Conservation (phyloP, 2,113 vertebrate species). For the Orthochromis malagaraziensis region DNA sequence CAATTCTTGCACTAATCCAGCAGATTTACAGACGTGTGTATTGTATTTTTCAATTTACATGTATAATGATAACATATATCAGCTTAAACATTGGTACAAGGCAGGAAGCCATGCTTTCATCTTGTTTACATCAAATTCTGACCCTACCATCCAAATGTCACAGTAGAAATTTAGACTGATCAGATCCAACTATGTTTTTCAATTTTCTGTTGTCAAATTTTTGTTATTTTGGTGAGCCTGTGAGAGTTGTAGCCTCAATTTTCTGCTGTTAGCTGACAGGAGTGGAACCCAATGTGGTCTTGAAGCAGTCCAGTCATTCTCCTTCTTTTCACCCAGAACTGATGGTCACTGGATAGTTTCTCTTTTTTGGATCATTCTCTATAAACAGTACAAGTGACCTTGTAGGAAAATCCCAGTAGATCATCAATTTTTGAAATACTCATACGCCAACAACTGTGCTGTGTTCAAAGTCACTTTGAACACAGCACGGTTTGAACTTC, state of each 20-base stretch:
- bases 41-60: neutral
- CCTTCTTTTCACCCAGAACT: neutral
- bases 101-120: neutral
- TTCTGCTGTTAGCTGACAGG: neutral
- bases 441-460: neutral
- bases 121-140: neutral
- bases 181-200: too few relatives aligned
- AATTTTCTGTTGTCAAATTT: neutral
- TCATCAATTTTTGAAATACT: neutral
- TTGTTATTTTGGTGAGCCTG: neutral
- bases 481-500: neutral
- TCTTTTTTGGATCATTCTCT: neutral
- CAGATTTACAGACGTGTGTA: neutral
- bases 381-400: neutral
- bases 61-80: neutral
- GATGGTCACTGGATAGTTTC: neutral
- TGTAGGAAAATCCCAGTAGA: neutral
- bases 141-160: neutral
- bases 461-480: neutral
- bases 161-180: neutral
- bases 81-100: neutral
- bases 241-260: neutral
- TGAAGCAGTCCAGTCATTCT: neutral
- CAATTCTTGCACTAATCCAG: neutral
- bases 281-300: neutral